These are phyloP conservation scores for Acleris literana DNA, from an alignment of 2,888 invertebrate species.

Conservation along the genomic window DNA sequence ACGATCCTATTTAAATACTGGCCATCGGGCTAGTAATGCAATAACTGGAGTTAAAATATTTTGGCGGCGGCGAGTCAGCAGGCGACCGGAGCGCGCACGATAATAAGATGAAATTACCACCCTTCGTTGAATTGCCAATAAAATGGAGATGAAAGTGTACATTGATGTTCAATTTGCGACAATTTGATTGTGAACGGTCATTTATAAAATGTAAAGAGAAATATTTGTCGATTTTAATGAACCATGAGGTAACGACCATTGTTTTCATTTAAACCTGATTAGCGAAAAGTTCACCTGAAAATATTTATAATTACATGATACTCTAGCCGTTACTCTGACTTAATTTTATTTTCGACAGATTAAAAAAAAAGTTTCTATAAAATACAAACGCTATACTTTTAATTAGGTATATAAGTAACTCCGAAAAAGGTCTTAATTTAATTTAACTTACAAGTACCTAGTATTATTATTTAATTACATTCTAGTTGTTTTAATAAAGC, in stretches of 20 bases:
- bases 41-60: conserved; percentile 39
- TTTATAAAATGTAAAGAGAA: conserved; percentile 60
- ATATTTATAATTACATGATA: no score
- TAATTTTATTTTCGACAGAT: no score
- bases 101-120: conserved; percentile 57
- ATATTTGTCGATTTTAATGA: conserved; percentile 46
- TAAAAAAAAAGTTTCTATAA: no score
- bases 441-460: no score
- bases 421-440: no score
- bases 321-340: no score
- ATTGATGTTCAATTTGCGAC: conserved; percentile 57
- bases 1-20: conserved; percentile 39
- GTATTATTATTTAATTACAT: no score
- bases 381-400: no score
- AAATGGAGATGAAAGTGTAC: conserved; percentile 56
- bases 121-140: conserved; percentile 54
- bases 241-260: background rate
- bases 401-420: no score
- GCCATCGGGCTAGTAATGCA: conserved; percentile 33
- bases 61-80: conserved; percentile 32
- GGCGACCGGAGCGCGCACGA: conserved; percentile 44
- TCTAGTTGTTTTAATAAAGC: no score
- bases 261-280: background rate
- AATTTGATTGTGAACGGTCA: conserved; percentile 56
- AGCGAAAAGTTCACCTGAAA: background rate